These are phyloP conservation scores for Schizaphis graminum DNA, from an alignment of 2,888 invertebrate genomes.

Conservation along the genomic window DNA sequence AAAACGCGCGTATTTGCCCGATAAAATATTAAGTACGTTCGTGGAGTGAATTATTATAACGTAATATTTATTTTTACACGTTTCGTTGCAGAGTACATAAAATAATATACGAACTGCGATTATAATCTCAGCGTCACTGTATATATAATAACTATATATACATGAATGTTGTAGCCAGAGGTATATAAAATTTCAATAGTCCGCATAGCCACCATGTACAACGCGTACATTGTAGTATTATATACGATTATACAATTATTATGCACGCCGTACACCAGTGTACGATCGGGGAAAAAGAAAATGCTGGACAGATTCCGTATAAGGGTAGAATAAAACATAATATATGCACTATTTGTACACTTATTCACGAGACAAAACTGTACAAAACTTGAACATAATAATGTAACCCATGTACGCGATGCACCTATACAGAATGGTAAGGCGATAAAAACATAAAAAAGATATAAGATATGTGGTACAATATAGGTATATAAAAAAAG, in stretches of 20 bases:
- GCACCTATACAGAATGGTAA: neutral
- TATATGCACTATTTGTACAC: neutral
- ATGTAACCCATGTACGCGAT: neutral
- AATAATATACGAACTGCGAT: neutral
- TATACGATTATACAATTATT: neutral
- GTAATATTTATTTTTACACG: constrained; percentile 30
- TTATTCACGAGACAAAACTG: neutral
- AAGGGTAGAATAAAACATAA: neutral
- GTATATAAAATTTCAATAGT: neutral
- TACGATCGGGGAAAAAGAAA: neutral
- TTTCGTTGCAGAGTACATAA: neutral
- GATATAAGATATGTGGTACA: too few relatives aligned
- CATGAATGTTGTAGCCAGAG: neutral
- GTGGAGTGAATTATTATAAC: neutral
- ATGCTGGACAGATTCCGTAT: neutral
- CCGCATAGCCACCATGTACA: neutral
- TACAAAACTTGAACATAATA: neutral
- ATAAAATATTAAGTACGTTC: constrained; percentile 36
- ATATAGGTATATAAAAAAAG: too few relatives aligned
- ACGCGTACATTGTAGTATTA: neutral
- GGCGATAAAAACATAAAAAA: neutral
- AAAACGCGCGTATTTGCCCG: neutral
- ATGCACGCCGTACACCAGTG: neutral
- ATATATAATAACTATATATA: neutral
- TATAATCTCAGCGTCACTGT: neutral